These are phyloP conservation scores for Drosophila emarginata DNA, from an alignment of 2,888 invertebrate species.

Conservation along the genomic window DNA sequence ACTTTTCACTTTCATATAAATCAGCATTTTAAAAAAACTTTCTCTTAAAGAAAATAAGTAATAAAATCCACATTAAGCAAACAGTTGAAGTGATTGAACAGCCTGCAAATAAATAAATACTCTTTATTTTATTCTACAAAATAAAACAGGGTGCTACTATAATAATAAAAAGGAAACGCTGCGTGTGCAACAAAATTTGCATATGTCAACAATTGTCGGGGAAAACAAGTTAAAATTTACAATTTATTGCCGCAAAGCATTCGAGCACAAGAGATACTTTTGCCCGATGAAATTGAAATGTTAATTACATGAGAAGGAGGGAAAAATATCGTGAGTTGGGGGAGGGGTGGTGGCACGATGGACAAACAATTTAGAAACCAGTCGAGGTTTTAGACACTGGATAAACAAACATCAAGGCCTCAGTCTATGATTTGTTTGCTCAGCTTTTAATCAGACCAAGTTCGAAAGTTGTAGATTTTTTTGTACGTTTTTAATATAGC, in stretches of 20 bases:
- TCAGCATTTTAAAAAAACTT: background rate
- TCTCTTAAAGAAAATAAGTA: slow-evolving; percentile 16
- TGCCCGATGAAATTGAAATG: slow-evolving; percentile 66
- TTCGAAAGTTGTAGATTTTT: slow-evolving; percentile 52
- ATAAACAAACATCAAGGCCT: slow-evolving; percentile 59
- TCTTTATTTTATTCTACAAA: background rate
- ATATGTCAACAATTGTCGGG: slow-evolving; percentile 68
- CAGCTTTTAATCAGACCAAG: slow-evolving; percentile 70
- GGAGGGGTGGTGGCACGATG: slow-evolving; percentile 16
- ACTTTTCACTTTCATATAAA: background rate
- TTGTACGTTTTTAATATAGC: slow-evolving; percentile 51
- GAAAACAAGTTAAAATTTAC: slow-evolving; percentile 61
- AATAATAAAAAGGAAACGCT: slow-evolving; percentile 65
- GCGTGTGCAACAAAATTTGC: slow-evolving; percentile 63
- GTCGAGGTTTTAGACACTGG: slow-evolving; percentile 68
- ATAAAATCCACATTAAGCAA: slow-evolving; percentile 48
- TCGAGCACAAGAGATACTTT: slow-evolving; percentile 71
- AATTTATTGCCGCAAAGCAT: slow-evolving; percentile 32
- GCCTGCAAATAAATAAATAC: slow-evolving; percentile 42
- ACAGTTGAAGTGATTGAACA: slow-evolving; percentile 52
- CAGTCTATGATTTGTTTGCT: slow-evolving; percentile 68
- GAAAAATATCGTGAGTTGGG: slow-evolving; percentile 4
- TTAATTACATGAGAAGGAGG: slow-evolving; percentile 60
- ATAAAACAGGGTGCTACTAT: slow-evolving; percentile 36
- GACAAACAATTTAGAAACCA: slow-evolving; percentile 74